Base-by-base conservation (phyloP, 2,113 vertebrate genomes). In the Pseudorasbora parva region DNA sequence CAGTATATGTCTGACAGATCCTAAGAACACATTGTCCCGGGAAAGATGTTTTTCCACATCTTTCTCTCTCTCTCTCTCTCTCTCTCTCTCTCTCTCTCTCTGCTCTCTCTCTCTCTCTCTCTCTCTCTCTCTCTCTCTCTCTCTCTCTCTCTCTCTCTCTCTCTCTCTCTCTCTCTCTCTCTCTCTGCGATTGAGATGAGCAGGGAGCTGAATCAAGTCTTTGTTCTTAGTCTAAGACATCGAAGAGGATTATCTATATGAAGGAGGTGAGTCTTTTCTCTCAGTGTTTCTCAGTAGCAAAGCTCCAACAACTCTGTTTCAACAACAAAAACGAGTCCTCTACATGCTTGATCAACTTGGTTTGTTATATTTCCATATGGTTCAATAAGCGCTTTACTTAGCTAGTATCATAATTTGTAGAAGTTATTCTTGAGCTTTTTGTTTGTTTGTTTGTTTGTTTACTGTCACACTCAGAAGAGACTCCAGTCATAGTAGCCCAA, bases 21-120 rank as follows among this genome's bases (percentile, higher is more conserved):
- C 62, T 62, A 71, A 87, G 88, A 85, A 89, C 87, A 85, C 59
- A 9, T 27, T 78, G 85, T 86, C 33, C 85, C 73, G 43, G 76
- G 10, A 73, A 78, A 30, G 21, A 60, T 33, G 9, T 75, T 4
- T 57, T 19, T 14, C 15, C 43, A 47, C 37, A 45, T 37, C 23
- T n/a, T 8, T 51, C 62, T 54, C 30, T 33, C 2, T 51, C 4
- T 47, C 49, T 49, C 45, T 47, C 47, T 49, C 47, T 49, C 47
- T 49, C 14, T 49, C 47, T 51, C 47, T 17, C 47, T 51, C 47
- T 17, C 47, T 37, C 23, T n/a, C 12, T 51, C 62, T 54, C 30
- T 33, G n/a, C n/a, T n/a, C n/a, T n/a, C n/a, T n/a, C n/a, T n/a
- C n/a, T n/a, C n/a, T n/a, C n/a, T 49, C 47, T 47, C 45, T 33